Conservation (phyloP, 1,140 invertebrate genomes). For the Drosophila tani region DNA sequence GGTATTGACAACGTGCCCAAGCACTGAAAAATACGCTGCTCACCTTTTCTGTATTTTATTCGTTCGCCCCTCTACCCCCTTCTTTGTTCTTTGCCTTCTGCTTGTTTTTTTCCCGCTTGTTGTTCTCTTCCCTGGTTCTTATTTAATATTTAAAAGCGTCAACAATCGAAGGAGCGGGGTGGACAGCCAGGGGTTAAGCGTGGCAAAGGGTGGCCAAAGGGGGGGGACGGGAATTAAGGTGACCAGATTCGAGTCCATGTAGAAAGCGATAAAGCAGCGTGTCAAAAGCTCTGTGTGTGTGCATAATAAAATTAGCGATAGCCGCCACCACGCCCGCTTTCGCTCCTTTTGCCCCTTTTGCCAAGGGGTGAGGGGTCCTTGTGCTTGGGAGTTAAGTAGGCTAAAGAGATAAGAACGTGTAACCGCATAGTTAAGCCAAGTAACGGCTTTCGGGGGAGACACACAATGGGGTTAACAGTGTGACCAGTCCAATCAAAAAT, state of each 20-base stretch:
- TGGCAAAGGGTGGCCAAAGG: background rate
- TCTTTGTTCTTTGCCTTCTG: background rate
- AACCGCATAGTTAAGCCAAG: slow-evolving; percentile 29
- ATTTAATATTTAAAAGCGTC: slow-evolving; percentile 77
- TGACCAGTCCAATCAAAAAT: background rate
- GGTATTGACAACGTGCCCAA: slow-evolving; percentile 58
- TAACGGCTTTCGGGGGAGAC: background rate
- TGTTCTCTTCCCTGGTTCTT: slow-evolving; percentile 39
- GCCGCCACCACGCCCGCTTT: slow-evolving; percentile 2
- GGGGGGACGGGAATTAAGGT: slow-evolving; percentile 12
- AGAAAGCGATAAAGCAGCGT: slow-evolving; percentile 70
- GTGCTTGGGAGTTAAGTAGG: slow-evolving; percentile 11
- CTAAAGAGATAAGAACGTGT: slow-evolving; percentile 26
- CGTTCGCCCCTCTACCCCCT: background rate
- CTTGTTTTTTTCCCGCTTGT: slow-evolving; percentile 29
- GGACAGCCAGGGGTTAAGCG: slow-evolving; percentile 4
- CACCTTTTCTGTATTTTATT: slow-evolving; percentile 4
- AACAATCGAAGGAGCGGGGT: slow-evolving; percentile 33
- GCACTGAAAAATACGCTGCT: slow-evolving; percentile 42
- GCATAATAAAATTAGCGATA: slow-evolving; percentile 71
- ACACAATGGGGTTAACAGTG: background rate
- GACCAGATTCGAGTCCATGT: slow-evolving; percentile 66
- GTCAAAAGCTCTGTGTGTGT: slow-evolving; percentile 42
- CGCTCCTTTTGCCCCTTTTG: background rate
- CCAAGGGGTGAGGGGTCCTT: background rate